Conservation (phyloP, 2,113 vertebrate genomes). For the Miniopterus natalensis region DNA sequence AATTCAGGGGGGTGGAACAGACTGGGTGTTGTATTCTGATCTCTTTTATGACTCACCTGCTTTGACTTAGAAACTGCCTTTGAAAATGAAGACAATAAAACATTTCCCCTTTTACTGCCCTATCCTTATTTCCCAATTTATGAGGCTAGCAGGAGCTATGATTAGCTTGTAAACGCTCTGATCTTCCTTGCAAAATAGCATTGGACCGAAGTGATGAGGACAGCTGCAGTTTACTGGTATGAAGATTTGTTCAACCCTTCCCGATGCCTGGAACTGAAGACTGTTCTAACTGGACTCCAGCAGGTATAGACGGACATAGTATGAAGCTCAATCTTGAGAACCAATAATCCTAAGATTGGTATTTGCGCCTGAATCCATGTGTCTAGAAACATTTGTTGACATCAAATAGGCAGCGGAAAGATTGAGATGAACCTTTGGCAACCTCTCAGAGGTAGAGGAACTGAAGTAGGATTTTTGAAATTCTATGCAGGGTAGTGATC, state of each 20-base stretch:
- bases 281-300: neutral
- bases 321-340: neutral
- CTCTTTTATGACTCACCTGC: conserved; percentile 68
- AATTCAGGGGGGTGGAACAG: neutral
- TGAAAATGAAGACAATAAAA: conserved; percentile 60
- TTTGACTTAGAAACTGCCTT: conserved; percentile 10
- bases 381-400: neutral
- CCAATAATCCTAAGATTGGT: neutral
- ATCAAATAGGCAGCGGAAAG: neutral
- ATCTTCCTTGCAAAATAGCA: neutral
- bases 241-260: neutral
- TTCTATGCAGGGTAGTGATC: neutral
- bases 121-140: conserved; percentile 20
- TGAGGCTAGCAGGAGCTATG: neutral
- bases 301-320: rapidly evolving
- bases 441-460: neutral
- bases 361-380: neutral
- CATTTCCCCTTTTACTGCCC: neutral
- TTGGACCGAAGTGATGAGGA: neutral
- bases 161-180: conserved; percentile 10
- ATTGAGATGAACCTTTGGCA: neutral
- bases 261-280: neutral
- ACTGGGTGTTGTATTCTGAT: conserved; percentile 18
- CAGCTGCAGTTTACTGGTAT: neutral
- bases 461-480: neutral